These are phyloP conservation scores for Micromesistius poutassou DNA, from an alignment of 2,797 vertebrate species.

Conservation along the genomic window DNA sequence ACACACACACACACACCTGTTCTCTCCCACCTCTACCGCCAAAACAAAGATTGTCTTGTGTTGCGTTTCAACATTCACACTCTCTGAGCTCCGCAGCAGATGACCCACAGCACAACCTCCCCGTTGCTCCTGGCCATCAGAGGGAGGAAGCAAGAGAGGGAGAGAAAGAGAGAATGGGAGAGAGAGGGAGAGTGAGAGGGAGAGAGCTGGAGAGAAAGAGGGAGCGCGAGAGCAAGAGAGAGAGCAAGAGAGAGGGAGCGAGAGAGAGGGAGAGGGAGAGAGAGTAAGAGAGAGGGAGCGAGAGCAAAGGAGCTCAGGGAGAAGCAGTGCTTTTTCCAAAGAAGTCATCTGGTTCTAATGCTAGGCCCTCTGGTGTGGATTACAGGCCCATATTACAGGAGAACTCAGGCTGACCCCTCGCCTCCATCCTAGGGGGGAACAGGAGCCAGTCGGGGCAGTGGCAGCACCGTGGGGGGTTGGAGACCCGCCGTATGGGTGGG, in stretches of 20 bases:
- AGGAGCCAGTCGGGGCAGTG: constrained; percentile 58
- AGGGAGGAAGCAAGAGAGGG: neutral
- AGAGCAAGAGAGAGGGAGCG: constrained; percentile 44
- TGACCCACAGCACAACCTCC: too few species aligned
- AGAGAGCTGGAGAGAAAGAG: too few species aligned
- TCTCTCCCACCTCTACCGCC: too few species aligned
- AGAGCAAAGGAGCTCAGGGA: constrained; percentile 38
- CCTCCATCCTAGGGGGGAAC: constrained; percentile 65
- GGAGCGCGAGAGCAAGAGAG: too few species aligned
- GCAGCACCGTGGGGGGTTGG: constrained; percentile 21
- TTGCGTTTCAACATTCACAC: too few species aligned
- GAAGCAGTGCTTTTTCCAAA: constrained; percentile 56
- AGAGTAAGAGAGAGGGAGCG: constrained; percentile 36
- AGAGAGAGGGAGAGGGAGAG: constrained; percentile 19
- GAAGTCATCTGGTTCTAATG: constrained; percentile 78
- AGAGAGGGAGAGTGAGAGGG: too few species aligned
- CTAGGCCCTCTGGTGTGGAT: constrained; percentile 72
- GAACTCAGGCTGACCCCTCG: constrained; percentile 74
- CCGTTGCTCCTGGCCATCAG: too few species aligned
- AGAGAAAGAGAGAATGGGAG: too few species aligned
- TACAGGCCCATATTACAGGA: constrained; percentile 74
- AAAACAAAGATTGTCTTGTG: too few species aligned
- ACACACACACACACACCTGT: neutral
- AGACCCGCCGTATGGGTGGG: too few species aligned
- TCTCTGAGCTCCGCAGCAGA: too few species aligned